Evolutionary conservation across 2,113 vertebrate genomes (phyloP), one percentile per base, ranked within the genome.

Genomic region (Oreochromis niloticus): DNA sequence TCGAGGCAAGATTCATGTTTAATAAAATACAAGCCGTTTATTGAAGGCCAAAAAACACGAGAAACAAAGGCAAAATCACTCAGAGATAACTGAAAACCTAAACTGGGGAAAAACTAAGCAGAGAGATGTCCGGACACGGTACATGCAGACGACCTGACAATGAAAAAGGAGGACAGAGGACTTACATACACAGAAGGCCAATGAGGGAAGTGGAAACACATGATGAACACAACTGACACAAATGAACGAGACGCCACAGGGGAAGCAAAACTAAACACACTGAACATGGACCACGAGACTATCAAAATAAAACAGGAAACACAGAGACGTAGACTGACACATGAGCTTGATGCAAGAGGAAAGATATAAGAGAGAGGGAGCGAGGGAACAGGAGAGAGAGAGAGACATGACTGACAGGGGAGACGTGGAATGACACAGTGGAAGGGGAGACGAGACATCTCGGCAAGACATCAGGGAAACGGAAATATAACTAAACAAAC

Each of bases 21-120:
- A 66, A 4, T 32, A 36, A 36, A 61, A 63, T 36, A 36, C 32
- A n/a, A 63, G 27, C 27, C 0, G 17, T 66, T 66, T n/a, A 2
- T 2, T 66, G 61, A 43, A 43, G 11, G 3, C 2, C 7, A 12
- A 36, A 36, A 43, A 1, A 0, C 57, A 36, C 1, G 0, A 63
- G 59, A 63, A 63, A 34, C 9, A 19, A 63, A 34, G 34, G 30
- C 30, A 63, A 63, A 34, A 66, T 4, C 17, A n/a, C 32, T 36
- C 32, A n/a, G 32, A 36, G 61, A 2, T 1, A 39, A 66, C 3
- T n/a, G 17, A 39, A 66, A 66, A 66, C 2, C 2, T 36, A 0
- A n/a, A 39, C 32, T 2, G 32, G 61, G 32, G 61, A 4, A 66
- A 63, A 3, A 66, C 17, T 39, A 39, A 66, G 17, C 61, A 66